A percentile compares a stretch with the other conserved stretches of the same genome.
Conservation (phyloP, 2,797 vertebrate species). For the Sebastes alutus region DNA sequence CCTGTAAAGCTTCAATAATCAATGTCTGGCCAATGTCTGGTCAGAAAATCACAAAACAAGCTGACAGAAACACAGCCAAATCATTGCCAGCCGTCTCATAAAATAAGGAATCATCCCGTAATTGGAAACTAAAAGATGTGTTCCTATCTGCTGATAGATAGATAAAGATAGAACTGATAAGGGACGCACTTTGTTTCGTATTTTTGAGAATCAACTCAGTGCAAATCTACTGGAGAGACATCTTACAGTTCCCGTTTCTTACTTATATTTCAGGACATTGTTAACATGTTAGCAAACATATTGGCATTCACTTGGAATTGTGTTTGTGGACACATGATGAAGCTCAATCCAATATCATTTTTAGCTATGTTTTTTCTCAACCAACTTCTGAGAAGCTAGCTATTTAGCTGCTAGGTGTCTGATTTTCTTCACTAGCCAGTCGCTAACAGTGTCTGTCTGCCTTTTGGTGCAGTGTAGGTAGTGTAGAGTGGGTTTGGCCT, state of each 20-base stretch:
- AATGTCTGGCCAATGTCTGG: neutral
- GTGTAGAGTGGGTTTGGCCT: neutral
- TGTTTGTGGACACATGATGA: neutral
- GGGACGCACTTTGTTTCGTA: neutral
- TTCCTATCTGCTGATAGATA: no score
- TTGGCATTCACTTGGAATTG: neutral
- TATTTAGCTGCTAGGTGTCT: neutral
- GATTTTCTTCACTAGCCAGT: neutral
- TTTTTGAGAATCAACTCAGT: neutral
- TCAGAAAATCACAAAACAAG: neutral
- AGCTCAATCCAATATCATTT: neutral
- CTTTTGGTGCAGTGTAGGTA: neutral
- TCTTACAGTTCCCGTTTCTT: neutral
- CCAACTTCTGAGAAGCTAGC: neutral
- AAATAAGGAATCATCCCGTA: no score
- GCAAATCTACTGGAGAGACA: no score
- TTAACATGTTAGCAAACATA: neutral
- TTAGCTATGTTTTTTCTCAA: neutral
- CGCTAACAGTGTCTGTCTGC: neutral
- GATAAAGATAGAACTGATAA: neutral
- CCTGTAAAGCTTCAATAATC: neutral
- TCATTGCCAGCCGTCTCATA: no score
- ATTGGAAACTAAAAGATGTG: no score
- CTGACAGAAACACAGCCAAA: no score
- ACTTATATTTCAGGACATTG: neutral